phyloP scores from a whole-genome alignment of 2,797 vertebrate species.

The Malacoraja senta region DNA sequence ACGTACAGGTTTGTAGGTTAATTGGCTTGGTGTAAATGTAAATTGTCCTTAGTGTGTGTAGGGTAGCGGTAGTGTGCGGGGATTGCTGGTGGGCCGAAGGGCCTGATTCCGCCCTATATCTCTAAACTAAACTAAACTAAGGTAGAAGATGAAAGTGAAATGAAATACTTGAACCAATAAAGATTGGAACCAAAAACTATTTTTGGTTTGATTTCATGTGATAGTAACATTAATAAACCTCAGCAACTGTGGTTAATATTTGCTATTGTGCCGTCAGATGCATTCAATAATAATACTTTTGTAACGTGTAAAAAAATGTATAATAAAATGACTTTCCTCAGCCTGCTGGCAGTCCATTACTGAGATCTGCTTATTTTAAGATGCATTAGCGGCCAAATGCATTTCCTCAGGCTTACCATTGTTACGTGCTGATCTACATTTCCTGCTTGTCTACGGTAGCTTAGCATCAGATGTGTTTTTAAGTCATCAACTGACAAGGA shows the following conservation, averaged over 20 bases:
- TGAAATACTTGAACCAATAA: neutral
- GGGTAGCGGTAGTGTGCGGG: too few species aligned
- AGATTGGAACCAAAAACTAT: neutral
- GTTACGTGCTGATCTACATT: constrained; percentile 14
- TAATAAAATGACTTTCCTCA: neutral
- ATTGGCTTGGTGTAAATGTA: too few species aligned
- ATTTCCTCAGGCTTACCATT: constrained; percentile 23
- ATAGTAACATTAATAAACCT: neutral
- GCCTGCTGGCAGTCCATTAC: constrained; percentile 4
- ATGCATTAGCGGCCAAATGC: constrained; percentile 2
- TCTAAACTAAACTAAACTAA: too few species aligned
- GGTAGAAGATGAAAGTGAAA: neutral
- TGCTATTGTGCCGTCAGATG: neutral
- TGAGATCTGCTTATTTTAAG: neutral
- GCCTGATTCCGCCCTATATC: too few species aligned
- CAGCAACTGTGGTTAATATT: neutral
- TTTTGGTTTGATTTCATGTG: neutral
- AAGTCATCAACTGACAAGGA: constrained; percentile 12
- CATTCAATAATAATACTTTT: constrained; percentile 15
- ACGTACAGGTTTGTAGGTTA: too few species aligned
- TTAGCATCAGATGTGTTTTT: constrained; percentile 25
- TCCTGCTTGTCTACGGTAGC: constrained; percentile 28
- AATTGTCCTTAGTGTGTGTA: too few species aligned
- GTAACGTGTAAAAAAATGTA: neutral
- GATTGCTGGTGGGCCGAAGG: too few species aligned